Base-by-base conservation (phyloP, 2,888 invertebrate species). In the Temnothorax ravouxi region DNA sequence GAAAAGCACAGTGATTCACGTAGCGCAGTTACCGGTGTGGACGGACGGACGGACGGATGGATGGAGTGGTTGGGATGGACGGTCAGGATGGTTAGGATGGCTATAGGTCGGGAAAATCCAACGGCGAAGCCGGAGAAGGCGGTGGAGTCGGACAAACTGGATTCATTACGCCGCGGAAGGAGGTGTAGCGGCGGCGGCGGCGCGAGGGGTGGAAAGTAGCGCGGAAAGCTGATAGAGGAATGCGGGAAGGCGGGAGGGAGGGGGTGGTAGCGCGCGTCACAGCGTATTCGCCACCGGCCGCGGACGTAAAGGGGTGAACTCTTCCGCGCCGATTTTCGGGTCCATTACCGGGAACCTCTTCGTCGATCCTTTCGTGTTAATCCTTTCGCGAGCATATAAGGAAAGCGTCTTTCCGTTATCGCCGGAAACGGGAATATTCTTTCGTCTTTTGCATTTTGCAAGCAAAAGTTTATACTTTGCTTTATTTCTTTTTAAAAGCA, bases 81-180 rank as follows among this genome's bases (percentile, higher is more conserved):
- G 59, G 74, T 47, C 50, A 75, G 75, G 52, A 76, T 34, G 34
- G 74, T 47, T 62, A 75, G 75, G 52, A 76, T 25, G 54, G 75
- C 2, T 54, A 71, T 54, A 71, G 71, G 38, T 75, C 34, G 66
- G 79, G 69, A 79, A 69, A 79, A 79, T 44, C 69, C 52, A n/a
- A n/a, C 21, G 64, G n/a, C 54, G 29, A 25, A 11, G 54, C 56
- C 44, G 34, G 67, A 79, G 79, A 79, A 79, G 79, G 79, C 69
- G 59, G 79, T 79, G 59, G 79, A 79, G 79, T 79, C 69, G 69
- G 69, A 69, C 69, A 79, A 79, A 79, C 79, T 69, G 79, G 79
- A 79, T 79, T 79, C 79, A 79, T 79, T 79, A 79, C 69, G 59
- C 56, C 21, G 47, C 44, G 34, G 21, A 56, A 56, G 47, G 69